A percentile compares a stretch with the other conserved stretches of the same genome.
Evolutionary conservation across 1,140 invertebrate genomes (phyloP).

Genomic region (Drosophila pseudoananassae): DNA sequence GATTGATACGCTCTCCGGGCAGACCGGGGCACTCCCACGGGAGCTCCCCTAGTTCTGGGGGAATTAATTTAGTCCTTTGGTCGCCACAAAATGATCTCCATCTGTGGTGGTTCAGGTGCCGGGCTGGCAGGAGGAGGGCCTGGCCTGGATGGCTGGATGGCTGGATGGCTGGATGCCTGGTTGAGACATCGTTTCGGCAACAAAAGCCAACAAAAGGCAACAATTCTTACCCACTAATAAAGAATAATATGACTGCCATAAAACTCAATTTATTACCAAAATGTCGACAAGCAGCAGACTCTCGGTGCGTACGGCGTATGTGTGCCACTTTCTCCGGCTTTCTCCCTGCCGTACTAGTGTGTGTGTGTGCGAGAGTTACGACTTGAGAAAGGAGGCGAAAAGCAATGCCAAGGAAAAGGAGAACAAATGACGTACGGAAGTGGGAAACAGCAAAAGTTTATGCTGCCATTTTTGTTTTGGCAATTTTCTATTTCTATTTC

Average conservation of each 20-base stretch:
- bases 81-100: constrained; percentile 19
- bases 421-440: constrained; percentile 49
- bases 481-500: constrained; percentile 72
- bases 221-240: constrained; percentile 81
- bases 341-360: constrained; percentile 14
- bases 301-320: constrained; percentile 42
- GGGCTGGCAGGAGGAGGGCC: not conserved
- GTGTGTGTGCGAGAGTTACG: constrained; percentile 63
- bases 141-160: too few species aligned
- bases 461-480: constrained; percentile 76
- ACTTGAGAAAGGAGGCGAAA: constrained; percentile 21
- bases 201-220: constrained; percentile 79
- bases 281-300: constrained; percentile 72
- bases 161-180: constrained; percentile 4
- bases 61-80: constrained; percentile 64
- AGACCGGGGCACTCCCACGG: not conserved
- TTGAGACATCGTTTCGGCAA: constrained; percentile 43
- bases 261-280: constrained; percentile 82
- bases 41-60: constrained; percentile 12
- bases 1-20: constrained; percentile 59
- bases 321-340: constrained; percentile 37
- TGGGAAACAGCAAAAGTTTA: constrained; percentile 70
- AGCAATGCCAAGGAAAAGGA: constrained; percentile 21
- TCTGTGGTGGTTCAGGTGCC: constrained; percentile 10
- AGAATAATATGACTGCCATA: constrained; percentile 82